Conservation (phyloP, 2,797 vertebrate genomes). For the Dendrocincla tyrannina region DNA sequence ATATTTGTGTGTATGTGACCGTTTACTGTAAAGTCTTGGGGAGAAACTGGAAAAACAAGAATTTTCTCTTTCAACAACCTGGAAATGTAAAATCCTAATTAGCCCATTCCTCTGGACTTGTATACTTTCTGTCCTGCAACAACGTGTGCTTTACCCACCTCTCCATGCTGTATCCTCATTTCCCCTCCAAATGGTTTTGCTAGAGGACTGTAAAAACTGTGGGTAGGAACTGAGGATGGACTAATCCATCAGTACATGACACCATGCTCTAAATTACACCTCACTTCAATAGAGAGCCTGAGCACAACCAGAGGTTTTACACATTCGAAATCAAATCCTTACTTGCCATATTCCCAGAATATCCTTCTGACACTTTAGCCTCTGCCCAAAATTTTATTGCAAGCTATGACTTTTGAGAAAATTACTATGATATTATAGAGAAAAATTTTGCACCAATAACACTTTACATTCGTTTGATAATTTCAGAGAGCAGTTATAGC, state of each 20-base stretch:
- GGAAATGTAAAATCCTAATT: neutral
- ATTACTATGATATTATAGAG: neutral
- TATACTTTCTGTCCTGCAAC: neutral
- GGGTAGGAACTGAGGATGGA: neutral
- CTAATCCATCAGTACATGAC: neutral
- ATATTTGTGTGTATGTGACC: neutral
- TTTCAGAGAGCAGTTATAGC: neutral
- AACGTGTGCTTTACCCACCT: neutral
- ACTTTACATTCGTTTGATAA: neutral
- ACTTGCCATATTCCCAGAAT: neutral
- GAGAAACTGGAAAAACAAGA: neutral
- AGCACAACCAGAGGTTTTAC: neutral
- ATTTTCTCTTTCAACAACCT: neutral
- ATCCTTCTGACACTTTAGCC: neutral
- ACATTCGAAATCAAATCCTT: neutral
- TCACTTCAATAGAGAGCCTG: neutral
- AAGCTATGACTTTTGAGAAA: neutral
- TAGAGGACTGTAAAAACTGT: neutral
- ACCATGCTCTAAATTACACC: neutral
- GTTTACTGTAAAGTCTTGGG: accelerated
- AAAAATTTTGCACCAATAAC: neutral
- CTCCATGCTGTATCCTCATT: neutral
- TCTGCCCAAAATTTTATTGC: neutral
- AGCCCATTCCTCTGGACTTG: neutral
- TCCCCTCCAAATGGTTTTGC: neutral